Percentiles rank a stretch among this genome's conserved stretches.
phyloP scores from a whole-genome alignment of 1,140 invertebrate genomes.

The Cephus cinctus region DNA sequence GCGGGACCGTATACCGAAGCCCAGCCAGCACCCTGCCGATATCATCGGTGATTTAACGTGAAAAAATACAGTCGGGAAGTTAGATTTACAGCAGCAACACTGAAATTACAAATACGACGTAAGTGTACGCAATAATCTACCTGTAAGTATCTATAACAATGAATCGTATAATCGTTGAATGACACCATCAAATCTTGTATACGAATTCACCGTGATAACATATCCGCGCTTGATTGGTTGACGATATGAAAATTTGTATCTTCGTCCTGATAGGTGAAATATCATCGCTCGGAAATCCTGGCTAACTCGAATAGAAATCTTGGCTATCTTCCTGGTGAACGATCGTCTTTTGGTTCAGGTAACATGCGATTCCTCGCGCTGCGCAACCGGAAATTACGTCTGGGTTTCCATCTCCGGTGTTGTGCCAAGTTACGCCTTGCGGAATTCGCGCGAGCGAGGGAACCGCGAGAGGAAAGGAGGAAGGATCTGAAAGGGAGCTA shows the following conservation, averaged over 20 bases:
- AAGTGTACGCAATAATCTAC: too few species aligned
- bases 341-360: conserved; percentile 51
- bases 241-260: too few species aligned
- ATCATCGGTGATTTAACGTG: conserved; percentile 2
- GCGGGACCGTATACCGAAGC: not conserved
- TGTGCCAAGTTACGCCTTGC: conserved; percentile 43
- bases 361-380: conserved; percentile 35
- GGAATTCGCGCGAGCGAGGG: conserved; percentile 33
- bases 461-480: not conserved
- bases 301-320: too few species aligned
- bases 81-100: not conserved
- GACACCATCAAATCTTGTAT: too few species aligned
- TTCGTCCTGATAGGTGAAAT: too few species aligned
- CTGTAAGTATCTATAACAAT: too few species aligned
- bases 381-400: conserved; percentile 54
- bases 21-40: not conserved
- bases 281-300: too few species aligned
- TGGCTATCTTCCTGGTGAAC: conserved; percentile 44
- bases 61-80: conserved; percentile 1
- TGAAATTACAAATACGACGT: not conserved
- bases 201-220: too few species aligned
- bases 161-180: too few species aligned
- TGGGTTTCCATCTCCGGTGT: conserved; percentile 55
- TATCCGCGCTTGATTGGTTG: too few species aligned
- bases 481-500: too few species aligned